A percentile compares a stretch with the other conserved stretches of the same genome.
Evolutionary conservation across 1,140 invertebrate species (phyloP).

Genomic region (Cepaea nemoralis): DNA sequence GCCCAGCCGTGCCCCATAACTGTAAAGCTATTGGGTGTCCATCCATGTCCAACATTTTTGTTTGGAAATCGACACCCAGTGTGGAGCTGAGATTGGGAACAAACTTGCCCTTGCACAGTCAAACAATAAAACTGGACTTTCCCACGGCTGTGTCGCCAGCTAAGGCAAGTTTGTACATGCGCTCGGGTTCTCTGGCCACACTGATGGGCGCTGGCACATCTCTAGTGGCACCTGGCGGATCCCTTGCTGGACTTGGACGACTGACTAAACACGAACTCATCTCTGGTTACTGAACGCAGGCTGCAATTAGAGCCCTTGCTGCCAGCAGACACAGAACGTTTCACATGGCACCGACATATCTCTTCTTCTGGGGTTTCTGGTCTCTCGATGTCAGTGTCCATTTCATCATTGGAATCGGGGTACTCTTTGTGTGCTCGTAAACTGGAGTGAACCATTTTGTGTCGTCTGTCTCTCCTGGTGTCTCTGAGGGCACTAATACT

Average conservation of each 20-base stretch:
- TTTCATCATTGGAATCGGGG: slow-evolving; percentile 27
- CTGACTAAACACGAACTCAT: slow-evolving; percentile 38
- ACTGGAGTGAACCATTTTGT: neutral
- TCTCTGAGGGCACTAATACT: slow-evolving; percentile 36
- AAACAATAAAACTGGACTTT: slow-evolving; percentile 79
- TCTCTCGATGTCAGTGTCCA: slow-evolving; percentile 17
- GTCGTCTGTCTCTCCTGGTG: neutral
- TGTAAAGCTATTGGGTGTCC: slow-evolving; percentile 77
- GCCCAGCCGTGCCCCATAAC: slow-evolving; percentile 78
- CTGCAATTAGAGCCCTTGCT: neutral
- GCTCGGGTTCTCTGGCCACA: slow-evolving; percentile 71
- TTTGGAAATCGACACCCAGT: slow-evolving; percentile 79
- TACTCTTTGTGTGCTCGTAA: slow-evolving; percentile 16
- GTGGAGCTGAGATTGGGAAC: slow-evolving; percentile 77
- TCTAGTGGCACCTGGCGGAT: slow-evolving; percentile 36
- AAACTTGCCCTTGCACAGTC: slow-evolving; percentile 78
- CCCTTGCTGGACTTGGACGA: slow-evolving; percentile 40
- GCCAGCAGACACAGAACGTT: slow-evolving; percentile 13
- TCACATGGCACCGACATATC: neutral
- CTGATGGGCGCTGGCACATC: slow-evolving; percentile 1
- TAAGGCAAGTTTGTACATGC: slow-evolving; percentile 79
- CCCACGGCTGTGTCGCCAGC: slow-evolving; percentile 80
- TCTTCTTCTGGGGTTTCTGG: neutral
- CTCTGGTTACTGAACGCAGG: slow-evolving; percentile 13
- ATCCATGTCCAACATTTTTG: slow-evolving; percentile 77